Percentiles rank a stretch among this genome's conserved stretches.
Evolutionary conservation across 1,140 invertebrate genomes (phyloP).

Genomic region (Cydia amplana): DNA sequence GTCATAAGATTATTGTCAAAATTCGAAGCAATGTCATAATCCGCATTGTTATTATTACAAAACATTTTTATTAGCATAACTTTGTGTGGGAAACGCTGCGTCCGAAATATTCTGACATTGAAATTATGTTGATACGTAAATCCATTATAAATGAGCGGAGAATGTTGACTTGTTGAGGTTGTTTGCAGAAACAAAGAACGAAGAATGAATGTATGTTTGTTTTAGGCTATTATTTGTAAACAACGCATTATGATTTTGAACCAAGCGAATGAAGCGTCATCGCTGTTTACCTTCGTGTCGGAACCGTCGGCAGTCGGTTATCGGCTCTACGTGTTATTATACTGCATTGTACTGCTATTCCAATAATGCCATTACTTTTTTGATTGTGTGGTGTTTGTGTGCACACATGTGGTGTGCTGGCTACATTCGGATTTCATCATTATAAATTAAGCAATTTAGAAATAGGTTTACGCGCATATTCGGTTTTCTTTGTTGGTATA

Average conservation of each 20-base stretch:
- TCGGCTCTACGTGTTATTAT: constrained; percentile 13
- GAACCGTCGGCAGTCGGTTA: constrained; percentile 34
- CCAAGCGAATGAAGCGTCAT: constrained; percentile 49
- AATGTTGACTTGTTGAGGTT: constrained; percentile 10
- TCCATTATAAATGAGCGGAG: constrained; percentile 18
- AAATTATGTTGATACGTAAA: constrained; percentile 2
- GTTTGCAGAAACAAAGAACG: constrained; percentile 33
- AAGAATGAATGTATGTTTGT: constrained; percentile 66
- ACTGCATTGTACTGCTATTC: constrained; percentile 6
- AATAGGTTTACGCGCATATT: not conserved
- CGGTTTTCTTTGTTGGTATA: not conserved
- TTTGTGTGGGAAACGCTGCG: constrained; percentile 27
- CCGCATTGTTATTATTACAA: constrained; percentile 25
- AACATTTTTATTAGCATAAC: constrained; percentile 21
- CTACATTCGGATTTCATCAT: constrained; percentile 25
- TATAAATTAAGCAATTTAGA: constrained; percentile 1
- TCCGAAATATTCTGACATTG: constrained; percentile 30
- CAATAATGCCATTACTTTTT: not conserved
- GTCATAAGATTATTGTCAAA: constrained; percentile 6
- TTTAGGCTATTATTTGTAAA: constrained; percentile 59
- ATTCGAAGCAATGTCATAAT: constrained; percentile 21
- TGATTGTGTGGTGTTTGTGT: constrained; percentile 3
- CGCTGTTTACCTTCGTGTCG: constrained; percentile 42
- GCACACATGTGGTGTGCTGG: not conserved
- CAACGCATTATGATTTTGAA: constrained; percentile 47